Evolutionary conservation across 2,797 vertebrate species (phyloP).

Genomic region (Enteromius viviparus): DNA sequence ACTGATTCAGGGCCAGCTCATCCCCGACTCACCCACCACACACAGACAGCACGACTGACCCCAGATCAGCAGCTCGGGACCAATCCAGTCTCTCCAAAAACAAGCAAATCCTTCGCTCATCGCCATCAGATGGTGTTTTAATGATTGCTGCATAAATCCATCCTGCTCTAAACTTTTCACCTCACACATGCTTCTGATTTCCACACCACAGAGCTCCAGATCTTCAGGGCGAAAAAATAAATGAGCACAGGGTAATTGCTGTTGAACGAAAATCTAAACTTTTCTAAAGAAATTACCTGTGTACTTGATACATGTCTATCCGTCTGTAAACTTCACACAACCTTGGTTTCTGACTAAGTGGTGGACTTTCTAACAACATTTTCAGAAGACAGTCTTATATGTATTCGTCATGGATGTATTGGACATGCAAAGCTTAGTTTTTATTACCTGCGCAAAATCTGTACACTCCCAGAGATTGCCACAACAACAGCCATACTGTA

Average conservation of each 20-base stretch:
- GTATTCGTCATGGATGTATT: background rate
- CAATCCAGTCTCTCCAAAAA: slow-evolving; percentile 29
- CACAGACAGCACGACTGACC: slow-evolving; percentile 2
- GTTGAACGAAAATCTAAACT: background rate
- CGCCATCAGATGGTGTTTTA: slow-evolving; percentile 58
- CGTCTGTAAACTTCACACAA: background rate
- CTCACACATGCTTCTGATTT: slow-evolving; percentile 55
- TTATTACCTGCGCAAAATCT: background rate
- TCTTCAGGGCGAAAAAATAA: slow-evolving; percentile 20
- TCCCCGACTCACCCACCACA: background rate
- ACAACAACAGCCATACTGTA: background rate
- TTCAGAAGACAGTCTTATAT: background rate
- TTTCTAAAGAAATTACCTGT: background rate
- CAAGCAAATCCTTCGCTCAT: slow-evolving; percentile 43
- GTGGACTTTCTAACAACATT: background rate
- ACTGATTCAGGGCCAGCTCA: slow-evolving; percentile 20
- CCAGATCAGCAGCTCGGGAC: slow-evolving; percentile 19
- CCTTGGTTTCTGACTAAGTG: background rate
- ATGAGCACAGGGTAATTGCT: background rate
- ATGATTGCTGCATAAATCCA: slow-evolving; percentile 57
- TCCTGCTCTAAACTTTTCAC: slow-evolving; percentile 54
- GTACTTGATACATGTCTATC: background rate
- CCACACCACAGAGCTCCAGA: slow-evolving; percentile 16
- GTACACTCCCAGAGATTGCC: background rate
- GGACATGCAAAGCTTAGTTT: background rate